Conservation (phyloP, 2,888 invertebrate species). For the Tortricodes alternella region DNA sequence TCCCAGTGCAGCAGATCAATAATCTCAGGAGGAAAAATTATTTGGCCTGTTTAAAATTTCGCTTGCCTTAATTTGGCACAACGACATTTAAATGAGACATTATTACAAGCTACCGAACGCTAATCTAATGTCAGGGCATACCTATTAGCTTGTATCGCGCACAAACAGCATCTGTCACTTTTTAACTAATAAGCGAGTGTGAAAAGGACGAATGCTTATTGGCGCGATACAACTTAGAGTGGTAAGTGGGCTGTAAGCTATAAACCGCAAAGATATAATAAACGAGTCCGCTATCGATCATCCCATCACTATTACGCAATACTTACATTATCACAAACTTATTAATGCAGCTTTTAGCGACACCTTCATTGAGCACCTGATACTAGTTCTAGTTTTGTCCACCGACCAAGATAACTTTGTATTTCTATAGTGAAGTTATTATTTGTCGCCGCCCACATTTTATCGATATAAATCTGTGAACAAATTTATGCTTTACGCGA, state of each 20-base stretch:
- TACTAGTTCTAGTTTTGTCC: neutral
- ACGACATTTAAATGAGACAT: neutral
- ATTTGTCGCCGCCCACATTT: constrained; percentile 28
- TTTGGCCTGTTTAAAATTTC: too few species aligned
- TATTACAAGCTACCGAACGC: too few species aligned
- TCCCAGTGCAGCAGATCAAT: too few species aligned
- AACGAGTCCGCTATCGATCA: constrained; percentile 3
- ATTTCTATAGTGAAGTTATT: constrained; percentile 22
- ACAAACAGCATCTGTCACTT: too few species aligned
- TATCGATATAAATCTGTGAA: constrained; percentile 22
- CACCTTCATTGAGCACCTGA: neutral
- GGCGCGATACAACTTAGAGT: neutral
- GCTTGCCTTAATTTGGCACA: too few species aligned
- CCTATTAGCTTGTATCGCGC: too few species aligned
- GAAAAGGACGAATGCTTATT: neutral
- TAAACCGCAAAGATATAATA: neutral
- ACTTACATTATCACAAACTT: neutral
- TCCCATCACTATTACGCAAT: constrained; percentile 27
- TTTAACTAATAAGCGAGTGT: too few species aligned
- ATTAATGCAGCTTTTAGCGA: neutral
- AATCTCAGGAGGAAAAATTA: too few species aligned
- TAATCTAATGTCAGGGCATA: too few species aligned
- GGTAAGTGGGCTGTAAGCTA: neutral
- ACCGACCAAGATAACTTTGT: constrained; percentile 7
- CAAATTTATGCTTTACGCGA: constrained; percentile 23